A percentile compares a stretch with the other conserved stretches of the same genome.
phyloP scores from a whole-genome alignment of 2,113 vertebrate species.

The Anolis carolinensis region DNA sequence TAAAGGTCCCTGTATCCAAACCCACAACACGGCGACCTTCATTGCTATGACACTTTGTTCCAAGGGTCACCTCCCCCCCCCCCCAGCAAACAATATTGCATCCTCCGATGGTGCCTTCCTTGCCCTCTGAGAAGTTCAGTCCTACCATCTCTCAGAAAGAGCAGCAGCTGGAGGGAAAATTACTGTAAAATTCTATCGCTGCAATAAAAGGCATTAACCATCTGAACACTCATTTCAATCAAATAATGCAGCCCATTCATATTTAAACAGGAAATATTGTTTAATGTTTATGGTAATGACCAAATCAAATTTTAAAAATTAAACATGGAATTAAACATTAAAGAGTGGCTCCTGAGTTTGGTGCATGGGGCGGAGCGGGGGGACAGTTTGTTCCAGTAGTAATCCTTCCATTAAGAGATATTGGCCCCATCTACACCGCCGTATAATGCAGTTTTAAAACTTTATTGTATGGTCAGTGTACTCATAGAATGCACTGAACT shows the following conservation, averaged over 20 bases:
- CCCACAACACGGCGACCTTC: background rate
- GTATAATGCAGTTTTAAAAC: no score
- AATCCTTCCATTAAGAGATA: background rate
- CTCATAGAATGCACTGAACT: no score
- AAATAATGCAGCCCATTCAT: constrained; percentile 74
- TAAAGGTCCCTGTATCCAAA: no score
- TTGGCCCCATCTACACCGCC: no score
- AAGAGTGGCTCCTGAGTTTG: constrained; percentile 61
- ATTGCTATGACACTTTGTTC: background rate
- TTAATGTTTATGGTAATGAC: constrained; percentile 78
- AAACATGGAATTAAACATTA: constrained; percentile 76
- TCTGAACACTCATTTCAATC: constrained; percentile 75
- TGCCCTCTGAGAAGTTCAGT: constrained; percentile 54
- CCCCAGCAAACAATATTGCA: background rate
- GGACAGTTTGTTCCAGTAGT: background rate
- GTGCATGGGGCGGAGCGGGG: constrained; percentile 23
- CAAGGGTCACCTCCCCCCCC: constrained; percentile 32
- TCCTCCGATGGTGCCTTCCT: constrained; percentile 20
- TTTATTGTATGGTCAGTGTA: no score
- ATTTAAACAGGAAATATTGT: constrained; percentile 81
- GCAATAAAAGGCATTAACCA: constrained; percentile 77
- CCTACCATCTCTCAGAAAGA: constrained; percentile 49
- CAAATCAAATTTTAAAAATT: constrained; percentile 81
- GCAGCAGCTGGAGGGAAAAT: constrained; percentile 74
- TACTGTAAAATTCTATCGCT: constrained; percentile 75